These are phyloP conservation scores for Muscicapa striata DNA, from an alignment of 2,797 vertebrate genomes.

Conservation along the genomic window DNA sequence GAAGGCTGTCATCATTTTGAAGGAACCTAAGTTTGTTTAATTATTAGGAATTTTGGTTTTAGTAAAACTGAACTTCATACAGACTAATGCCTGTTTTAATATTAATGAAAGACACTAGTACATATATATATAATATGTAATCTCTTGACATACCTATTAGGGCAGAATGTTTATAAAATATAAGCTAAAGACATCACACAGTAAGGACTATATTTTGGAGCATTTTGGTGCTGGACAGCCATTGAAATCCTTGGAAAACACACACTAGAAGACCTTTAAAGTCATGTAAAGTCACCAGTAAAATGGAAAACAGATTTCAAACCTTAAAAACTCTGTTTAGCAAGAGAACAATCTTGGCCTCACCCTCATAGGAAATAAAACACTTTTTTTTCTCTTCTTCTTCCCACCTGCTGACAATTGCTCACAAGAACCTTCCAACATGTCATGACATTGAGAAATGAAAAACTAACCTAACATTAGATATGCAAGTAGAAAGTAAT, in stretches of 20 bases:
- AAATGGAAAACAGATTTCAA: background rate
- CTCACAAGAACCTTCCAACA: background rate
- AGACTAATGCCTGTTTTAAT: background rate
- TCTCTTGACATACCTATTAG: background rate
- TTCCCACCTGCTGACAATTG: background rate
- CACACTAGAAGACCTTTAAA: background rate
- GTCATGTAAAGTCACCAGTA: background rate
- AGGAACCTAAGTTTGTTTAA: background rate
- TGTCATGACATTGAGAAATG: background rate
- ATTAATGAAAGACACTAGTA: background rate
- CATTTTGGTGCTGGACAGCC: background rate
- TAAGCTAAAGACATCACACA: background rate
- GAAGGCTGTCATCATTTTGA: background rate
- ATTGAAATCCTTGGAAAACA: background rate
- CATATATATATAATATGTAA: background rate
- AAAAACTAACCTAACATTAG: background rate
- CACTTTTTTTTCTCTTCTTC: background rate
- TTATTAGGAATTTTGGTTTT: background rate
- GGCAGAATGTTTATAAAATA: background rate
- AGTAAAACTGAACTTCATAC: background rate
- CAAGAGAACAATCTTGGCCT: background rate
- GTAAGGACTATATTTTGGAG: background rate
- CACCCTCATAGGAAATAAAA: background rate
- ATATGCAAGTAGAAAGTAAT: background rate
- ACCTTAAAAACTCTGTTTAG: background rate